Evolutionary conservation across 1,140 invertebrate species (phyloP).

Genomic region (Camponotus vicinus): DNA sequence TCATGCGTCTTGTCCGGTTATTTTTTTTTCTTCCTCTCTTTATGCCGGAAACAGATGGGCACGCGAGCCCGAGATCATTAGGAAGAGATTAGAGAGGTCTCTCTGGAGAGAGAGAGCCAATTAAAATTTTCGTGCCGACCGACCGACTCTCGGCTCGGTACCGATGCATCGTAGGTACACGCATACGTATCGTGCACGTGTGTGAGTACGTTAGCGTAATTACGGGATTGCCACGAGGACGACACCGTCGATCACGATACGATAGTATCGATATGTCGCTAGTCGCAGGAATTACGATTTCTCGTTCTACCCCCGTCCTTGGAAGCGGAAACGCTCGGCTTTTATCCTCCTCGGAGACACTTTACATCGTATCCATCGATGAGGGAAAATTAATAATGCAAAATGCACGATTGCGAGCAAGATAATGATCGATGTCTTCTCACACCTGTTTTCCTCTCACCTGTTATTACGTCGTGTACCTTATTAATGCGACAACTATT

Average conservation of each 20-base stretch:
- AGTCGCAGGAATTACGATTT: constrained; percentile 59
- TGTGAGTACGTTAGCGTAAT: constrained; percentile 61
- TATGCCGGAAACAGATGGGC: constrained; percentile 75
- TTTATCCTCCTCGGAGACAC: constrained; percentile 31
- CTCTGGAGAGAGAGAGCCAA: constrained; percentile 62
- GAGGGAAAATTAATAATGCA: constrained; percentile 2
- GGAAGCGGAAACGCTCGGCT: constrained; percentile 40
- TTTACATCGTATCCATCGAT: background rate
- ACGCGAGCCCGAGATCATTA: constrained; percentile 71
- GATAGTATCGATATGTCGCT: constrained; percentile 63
- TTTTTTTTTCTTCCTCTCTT: constrained; percentile 46
- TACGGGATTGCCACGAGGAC: constrained; percentile 60
- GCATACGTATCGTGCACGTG: background rate
- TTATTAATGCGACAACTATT: background rate
- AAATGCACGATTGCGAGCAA: constrained; percentile 3
- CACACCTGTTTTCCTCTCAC: background rate
- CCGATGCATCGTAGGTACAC: background rate
- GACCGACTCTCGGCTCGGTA: constrained; percentile 50
- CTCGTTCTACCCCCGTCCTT: constrained; percentile 32
- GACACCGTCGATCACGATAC: constrained; percentile 60
- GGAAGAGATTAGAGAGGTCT: constrained; percentile 73
- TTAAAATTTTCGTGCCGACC: constrained; percentile 75
- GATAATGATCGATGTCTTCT: background rate
- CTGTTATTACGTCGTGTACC: too few relatives aligned
- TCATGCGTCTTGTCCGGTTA: constrained; percentile 28